Base-by-base conservation (phyloP, 2,113 vertebrate species). In the Phylloscopus trochiloides region DNA sequence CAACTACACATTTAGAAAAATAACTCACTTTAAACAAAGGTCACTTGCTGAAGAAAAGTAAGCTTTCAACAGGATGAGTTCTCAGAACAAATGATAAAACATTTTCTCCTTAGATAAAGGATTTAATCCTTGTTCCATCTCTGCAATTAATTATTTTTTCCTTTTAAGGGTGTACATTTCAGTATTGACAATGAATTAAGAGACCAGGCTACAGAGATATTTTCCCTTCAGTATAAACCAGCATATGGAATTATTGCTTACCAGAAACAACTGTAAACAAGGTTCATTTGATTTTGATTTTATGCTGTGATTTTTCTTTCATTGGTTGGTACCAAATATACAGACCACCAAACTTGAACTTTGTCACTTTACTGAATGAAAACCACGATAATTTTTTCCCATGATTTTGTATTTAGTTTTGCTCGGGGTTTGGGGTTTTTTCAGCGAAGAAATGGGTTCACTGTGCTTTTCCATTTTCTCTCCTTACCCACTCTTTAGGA, bases 11-110 rank as follows among this genome's bases (percentile, higher is more conserved):
- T 43, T 95, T 95, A 90, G 76, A 97, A 88, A 96, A 95, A 93
- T 88, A 96, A 79, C 25, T 94, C 84, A 84, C 70, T 96, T 94
- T 83, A 85, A 94, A 79, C 45, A 90, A 98, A 97, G 95, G 96
- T 40, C 96, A 97, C 94, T 97, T 97, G 76, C 54, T 94, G 91
- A 96, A 96, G 79, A 86, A 80, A 95, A 92, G 21, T 50, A 77
- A 50, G 86, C 82, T 93, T 94, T 78, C 73, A 90, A 89, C 28
- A 78, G 22, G 62, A 72, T 38, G 13, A 50, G 38, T 70, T 92
- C 42, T 90, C 59, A 52, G 92, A 82, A 83, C 12, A 73, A 70
- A 83, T 20, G 4, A 68, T 62, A 86, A 94, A 91, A 15, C 20
- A 47, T 21, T 36, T 91, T 58, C 72, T 72, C 65, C 58, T 68